A percentile compares a stretch with the other conserved stretches of the same genome.
These are phyloP conservation scores for Nycticebus coucang DNA, from an alignment of 2,113 vertebrate species.

Conservation along the genomic window DNA sequence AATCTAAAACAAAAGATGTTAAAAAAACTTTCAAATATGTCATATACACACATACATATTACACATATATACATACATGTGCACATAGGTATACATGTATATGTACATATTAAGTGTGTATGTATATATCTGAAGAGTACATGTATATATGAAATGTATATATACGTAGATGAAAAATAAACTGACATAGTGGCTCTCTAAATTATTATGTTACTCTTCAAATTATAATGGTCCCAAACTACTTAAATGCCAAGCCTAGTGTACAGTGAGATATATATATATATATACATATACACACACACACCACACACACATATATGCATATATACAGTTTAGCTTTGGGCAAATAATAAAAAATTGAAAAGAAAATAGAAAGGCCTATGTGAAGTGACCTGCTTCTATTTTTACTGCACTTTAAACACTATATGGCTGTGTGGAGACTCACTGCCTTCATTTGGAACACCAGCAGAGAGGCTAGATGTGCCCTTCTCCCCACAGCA, in stretches of 20 bases:
- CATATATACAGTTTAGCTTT: not conserved
- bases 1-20: constrained; percentile 31
- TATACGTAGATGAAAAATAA: not conserved
- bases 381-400: not conserved
- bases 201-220: not conserved
- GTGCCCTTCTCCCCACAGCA: not conserved
- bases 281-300: not conserved
- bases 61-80: not conserved
- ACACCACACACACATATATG: not conserved
- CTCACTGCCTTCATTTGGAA: not conserved
- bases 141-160: too few relatives aligned
- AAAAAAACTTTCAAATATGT: constrained; percentile 18
- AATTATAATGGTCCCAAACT: not conserved
- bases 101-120: too few relatives aligned
- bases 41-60: not conserved
- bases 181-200: not conserved
- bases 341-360: not conserved
- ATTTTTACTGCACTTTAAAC: not conserved
- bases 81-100: too few relatives aligned
- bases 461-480: not conserved
- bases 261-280: not conserved
- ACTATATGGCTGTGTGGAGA: not conserved
- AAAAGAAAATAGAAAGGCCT: constrained; percentile 12
- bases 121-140: too few relatives aligned
- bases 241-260: not conserved